Evolutionary conservation across 2,888 invertebrate genomes (phyloP).

Genomic region (Cataglyphis albicans): DNA sequence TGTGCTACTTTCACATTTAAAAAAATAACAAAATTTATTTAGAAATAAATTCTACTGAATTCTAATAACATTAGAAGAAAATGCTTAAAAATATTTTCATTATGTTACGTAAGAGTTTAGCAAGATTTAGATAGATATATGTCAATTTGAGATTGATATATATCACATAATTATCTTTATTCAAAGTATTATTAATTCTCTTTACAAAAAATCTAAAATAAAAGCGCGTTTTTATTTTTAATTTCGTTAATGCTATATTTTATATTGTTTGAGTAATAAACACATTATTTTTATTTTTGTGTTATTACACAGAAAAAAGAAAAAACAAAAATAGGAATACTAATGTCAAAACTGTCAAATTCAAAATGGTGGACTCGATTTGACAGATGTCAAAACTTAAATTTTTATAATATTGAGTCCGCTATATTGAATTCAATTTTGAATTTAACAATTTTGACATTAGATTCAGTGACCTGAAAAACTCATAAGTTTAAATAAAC

Average conservation of each 20-base stretch:
- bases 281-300: conserved; percentile 18
- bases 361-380: too few species aligned
- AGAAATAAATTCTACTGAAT: not conserved
- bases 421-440: too few species aligned
- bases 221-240: not conserved
- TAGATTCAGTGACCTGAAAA: too few species aligned
- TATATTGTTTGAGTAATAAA: conserved; percentile 5
- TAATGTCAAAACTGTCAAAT: too few species aligned
- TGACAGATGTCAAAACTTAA: too few species aligned
- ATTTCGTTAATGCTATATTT: not conserved
- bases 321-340: too few species aligned
- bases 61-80: not conserved
- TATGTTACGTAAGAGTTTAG: not conserved
- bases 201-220: not conserved
- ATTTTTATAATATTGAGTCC: too few species aligned
- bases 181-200: not conserved
- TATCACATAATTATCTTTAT: not conserved
- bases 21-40: conserved; percentile 2
- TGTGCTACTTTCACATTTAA: not conserved
- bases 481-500: too few species aligned
- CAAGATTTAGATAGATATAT: not conserved
- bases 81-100: not conserved
- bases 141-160: not conserved
- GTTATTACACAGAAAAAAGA: not conserved
- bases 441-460: too few species aligned